Evolutionary conservation across 2,797 vertebrate species (phyloP).

Genomic region (Clarias fuscus): DNA sequence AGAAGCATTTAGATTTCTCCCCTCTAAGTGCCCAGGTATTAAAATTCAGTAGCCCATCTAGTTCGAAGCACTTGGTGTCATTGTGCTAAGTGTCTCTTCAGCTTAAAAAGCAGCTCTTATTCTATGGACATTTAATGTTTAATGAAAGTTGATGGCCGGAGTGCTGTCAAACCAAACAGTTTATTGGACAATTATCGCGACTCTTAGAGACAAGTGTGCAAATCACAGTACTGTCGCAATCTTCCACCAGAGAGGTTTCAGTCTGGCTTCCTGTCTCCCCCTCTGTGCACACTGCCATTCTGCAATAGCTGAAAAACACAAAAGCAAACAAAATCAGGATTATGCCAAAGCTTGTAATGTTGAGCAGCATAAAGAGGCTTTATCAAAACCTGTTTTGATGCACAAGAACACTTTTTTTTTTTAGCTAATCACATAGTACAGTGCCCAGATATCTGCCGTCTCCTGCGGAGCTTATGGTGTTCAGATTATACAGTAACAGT

Average conservation of each 20-base stretch:
- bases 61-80: not conserved
- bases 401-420: conserved; percentile 11
- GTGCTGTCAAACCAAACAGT: conserved; percentile 24
- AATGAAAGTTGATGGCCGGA: conserved; percentile 7
- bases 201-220: not conserved
- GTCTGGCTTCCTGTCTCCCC: conserved; percentile 16
- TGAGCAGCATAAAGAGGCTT: conserved; percentile 1
- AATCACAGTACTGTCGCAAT: conserved; percentile 20
- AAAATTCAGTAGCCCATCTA: not conserved
- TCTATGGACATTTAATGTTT: conserved; percentile 15
- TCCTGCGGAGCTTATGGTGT: conserved; percentile 12
- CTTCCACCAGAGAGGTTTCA: conserved; percentile 31
- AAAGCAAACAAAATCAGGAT: conserved; percentile 34
- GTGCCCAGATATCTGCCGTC: conserved; percentile 8
- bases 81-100: not conserved
- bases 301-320: conserved; percentile 27
- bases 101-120: conserved; percentile 15
- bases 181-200: conserved; percentile 16
- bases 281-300: conserved; percentile 30
- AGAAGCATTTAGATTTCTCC: not conserved
- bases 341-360: conserved; percentile 20
- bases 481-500: conserved; percentile 7
- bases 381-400: not conserved
- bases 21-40: not conserved
- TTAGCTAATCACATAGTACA: not conserved